Evolutionary conservation across 2,888 invertebrate species (phyloP).

Genomic region (Pseudococcus jackbeardsleyi): DNA sequence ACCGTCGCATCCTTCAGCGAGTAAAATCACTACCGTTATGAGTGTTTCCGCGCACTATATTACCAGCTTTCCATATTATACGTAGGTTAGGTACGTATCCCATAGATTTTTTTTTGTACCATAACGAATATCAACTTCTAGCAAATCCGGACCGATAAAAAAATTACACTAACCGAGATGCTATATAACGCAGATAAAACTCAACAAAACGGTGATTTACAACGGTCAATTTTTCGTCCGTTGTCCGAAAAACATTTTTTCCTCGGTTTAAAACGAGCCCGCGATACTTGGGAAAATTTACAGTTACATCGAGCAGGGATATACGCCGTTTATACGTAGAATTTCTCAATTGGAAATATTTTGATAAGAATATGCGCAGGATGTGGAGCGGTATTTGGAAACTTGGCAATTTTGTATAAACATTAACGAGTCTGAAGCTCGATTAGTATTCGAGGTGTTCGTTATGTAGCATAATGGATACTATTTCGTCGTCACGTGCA

Average conservation of each 20-base stretch:
- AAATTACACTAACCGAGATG: conserved; percentile 20
- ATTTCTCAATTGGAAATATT: conserved; percentile 41
- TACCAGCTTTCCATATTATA: not conserved
- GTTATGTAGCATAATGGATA: not conserved
- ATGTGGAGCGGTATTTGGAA: not conserved
- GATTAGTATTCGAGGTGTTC: conserved; percentile 36
- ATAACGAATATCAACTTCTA: not conserved
- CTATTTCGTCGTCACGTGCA: conserved; percentile 23
- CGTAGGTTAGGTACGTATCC: not conserved
- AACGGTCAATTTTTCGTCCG: conserved; percentile 32
- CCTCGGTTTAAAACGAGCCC: not conserved
- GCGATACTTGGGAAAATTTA: not conserved
- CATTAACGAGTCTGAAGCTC: conserved; percentile 10
- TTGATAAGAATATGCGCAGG: conserved; percentile 11
- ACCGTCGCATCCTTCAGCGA: not conserved
- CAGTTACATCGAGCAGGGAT: not conserved
- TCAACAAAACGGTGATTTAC: conserved; percentile 49
- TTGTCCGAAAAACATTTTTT: not conserved
- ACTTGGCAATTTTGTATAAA: conserved; percentile 39
- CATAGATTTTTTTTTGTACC: not conserved
- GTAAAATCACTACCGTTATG: conserved; percentile 16
- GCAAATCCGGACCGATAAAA: conserved; percentile 27
- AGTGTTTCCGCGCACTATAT: conserved; percentile 25
- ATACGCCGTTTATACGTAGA: not conserved
- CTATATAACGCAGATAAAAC: conserved; percentile 33